These are phyloP conservation scores for Tipula vernalis DNA, from an alignment of 2,888 invertebrate species.

Conservation along the genomic window DNA sequence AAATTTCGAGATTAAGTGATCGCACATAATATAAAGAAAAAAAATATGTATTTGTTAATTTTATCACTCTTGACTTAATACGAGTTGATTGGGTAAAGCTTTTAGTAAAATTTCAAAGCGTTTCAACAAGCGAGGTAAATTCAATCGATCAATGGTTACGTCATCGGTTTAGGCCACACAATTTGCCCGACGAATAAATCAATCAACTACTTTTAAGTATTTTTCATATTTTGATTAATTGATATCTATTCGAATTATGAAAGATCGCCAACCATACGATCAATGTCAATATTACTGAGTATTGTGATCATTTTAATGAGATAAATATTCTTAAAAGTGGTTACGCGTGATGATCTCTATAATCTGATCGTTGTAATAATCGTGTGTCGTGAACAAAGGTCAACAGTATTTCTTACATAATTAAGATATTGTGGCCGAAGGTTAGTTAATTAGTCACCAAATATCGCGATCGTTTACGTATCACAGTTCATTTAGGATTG, in stretches of 20 bases:
- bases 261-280: not conserved
- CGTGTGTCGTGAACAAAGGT: not conserved
- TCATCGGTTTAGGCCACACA: not conserved
- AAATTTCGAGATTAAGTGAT: too few species aligned
- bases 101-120: too few species aligned
- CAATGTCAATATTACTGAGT: not conserved
- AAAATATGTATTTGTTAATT: too few species aligned
- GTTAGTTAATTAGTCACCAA: not conserved
- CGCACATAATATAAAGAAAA: too few species aligned
- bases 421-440: not conserved
- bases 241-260: not conserved
- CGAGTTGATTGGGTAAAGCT: too few species aligned
- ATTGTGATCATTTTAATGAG: not conserved
- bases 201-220: not conserved
- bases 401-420: not conserved
- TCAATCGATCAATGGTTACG: not conserved
- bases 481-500: too few species aligned
- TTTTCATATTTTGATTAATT: not conserved
- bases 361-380: not conserved
- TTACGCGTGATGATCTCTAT: too few species aligned
- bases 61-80: too few species aligned
- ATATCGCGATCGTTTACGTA: not conserved
- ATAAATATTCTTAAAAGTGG: not conserved
- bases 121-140: too few species aligned
- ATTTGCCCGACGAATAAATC: not conserved